Base-by-base conservation (phyloP, 2,888 invertebrate genomes). In the Nomada hirtipes region DNA sequence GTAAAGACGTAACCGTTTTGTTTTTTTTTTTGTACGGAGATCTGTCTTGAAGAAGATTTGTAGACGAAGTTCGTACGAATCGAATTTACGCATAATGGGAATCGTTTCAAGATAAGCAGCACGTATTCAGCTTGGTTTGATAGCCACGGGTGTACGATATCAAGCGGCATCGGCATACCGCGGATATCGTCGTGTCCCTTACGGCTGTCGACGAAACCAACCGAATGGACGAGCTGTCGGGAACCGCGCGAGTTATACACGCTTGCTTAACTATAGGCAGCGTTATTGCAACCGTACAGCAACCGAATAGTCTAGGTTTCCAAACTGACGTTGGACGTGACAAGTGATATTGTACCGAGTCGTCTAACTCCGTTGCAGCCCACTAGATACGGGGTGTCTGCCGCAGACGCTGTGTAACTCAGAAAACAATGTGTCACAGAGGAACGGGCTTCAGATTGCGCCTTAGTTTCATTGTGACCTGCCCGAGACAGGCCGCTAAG, bases 311-410 rank as follows among this genome's bases (percentile, higher is more conserved):
- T 83, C 75, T 84, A 81, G 76, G 80, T 82, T 85, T 83, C 80
- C 80, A 79, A 86, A 90, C 86, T 90, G 89, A 90, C 90, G 89
- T 91, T 87, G 91, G 88, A 90, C 86, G 89, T 91, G 92, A 91
- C 91, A 89, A 88, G 91, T 91, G 91, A 92, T 90, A 91, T 92
- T 91, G 90, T 90, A 91, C 90, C 89, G 88, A 86, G 83, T 86
- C 84, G 90, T 88, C 87, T 90, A 83, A 82, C 85, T 79, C 80
- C 71, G 69, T 60, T 79, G 73, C 82, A 71, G 79, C 76, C 86
- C 80, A 82, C 79, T 79, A 85, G 86, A 89, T 88, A 86, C 86
- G 85, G 86, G 78, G 73, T 89, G 91, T 91, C 91, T 90, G 82
- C 73, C 83, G 79, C 90, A 91, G 92, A 92, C 89, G 90, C 85